Conservation (phyloP, 2,888 invertebrate genomes). For the Odontocolon sp. region DNA sequence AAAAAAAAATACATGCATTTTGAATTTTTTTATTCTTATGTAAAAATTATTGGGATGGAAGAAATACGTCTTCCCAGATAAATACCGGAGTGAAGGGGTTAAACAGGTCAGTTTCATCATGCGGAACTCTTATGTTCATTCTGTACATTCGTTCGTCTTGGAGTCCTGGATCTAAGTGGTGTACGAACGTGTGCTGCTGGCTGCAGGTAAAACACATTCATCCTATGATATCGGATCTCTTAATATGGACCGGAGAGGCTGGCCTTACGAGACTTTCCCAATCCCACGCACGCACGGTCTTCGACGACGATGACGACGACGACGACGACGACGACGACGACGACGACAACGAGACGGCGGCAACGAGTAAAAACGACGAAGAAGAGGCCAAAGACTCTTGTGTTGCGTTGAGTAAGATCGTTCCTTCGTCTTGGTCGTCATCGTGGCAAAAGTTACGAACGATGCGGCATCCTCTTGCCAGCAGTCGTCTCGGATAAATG, state of each 20-base stretch:
- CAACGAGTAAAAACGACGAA: conserved; percentile 11
- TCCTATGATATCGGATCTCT: conserved; percentile 69
- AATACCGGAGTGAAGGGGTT: too few species aligned
- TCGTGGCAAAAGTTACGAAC: conserved; percentile 37
- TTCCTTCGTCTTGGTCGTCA: conserved; percentile 30
- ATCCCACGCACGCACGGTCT: conserved; percentile 67
- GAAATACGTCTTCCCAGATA: too few species aligned
- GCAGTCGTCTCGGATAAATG: neutral
- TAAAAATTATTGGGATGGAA: neutral
- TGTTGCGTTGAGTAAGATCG: conserved; percentile 50
- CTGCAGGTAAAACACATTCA: too few species aligned
- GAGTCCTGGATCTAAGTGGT: too few species aligned
- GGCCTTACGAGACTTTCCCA: conserved; percentile 68
- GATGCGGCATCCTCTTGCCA: neutral
- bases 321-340: conserved; percentile 29
- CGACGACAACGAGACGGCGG: conserved; percentile 31
- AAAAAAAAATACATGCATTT: too few species aligned
- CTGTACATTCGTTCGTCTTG: too few species aligned
- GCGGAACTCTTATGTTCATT: too few species aligned
- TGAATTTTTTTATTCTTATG: too few species aligned
- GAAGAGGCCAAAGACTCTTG: conserved; percentile 4
- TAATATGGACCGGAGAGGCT: conserved; percentile 71
- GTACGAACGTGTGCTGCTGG: conserved; percentile 5
- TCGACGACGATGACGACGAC: conserved; percentile 34
- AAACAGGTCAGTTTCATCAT: too few species aligned